These are phyloP conservation scores for Apodemus sylvaticus DNA, from an alignment of 2,113 vertebrate species.

Conservation along the genomic window DNA sequence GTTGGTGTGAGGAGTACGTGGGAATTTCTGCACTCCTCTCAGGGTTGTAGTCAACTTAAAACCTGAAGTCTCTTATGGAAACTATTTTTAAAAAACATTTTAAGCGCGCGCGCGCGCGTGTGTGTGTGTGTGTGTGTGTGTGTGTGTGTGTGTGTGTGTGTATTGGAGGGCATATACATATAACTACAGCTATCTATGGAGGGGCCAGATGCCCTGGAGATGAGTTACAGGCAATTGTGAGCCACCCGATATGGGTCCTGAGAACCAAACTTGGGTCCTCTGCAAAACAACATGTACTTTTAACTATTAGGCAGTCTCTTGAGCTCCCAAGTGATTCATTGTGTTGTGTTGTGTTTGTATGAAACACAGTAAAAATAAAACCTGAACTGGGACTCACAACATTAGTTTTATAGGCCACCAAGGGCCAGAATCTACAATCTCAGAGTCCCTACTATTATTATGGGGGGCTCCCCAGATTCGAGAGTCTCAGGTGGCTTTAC, in stretches of 20 bases:
- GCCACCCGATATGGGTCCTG: not conserved
- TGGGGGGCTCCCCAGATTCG: not conserved
- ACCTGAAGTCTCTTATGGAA: not conserved
- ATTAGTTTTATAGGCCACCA: not conserved
- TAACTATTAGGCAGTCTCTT: not conserved
- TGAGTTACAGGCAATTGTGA: not conserved
- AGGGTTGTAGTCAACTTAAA: not conserved
- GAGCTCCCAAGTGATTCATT: not conserved
- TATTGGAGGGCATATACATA: not conserved
- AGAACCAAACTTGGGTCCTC: not conserved
- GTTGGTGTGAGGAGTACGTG: not conserved
- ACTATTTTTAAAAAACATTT: not conserved
- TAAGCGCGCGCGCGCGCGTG: too few relatives aligned
- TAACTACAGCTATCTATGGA: not conserved
- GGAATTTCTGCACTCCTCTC: not conserved
- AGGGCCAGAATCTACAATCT: not conserved
- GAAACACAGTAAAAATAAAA: not conserved
- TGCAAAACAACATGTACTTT: not conserved
- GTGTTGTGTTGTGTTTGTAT: not conserved
- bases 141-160: not conserved
- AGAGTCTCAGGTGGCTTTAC: too few relatives aligned
- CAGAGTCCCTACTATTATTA: not conserved
- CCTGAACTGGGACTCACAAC: not conserved
- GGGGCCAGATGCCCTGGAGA: not conserved
- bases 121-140: not conserved